Percentiles rank a stretch among this genome's conserved stretches.
phyloP scores from a whole-genome alignment of 2,888 invertebrate genomes.

The Deilephila elpenor region DNA sequence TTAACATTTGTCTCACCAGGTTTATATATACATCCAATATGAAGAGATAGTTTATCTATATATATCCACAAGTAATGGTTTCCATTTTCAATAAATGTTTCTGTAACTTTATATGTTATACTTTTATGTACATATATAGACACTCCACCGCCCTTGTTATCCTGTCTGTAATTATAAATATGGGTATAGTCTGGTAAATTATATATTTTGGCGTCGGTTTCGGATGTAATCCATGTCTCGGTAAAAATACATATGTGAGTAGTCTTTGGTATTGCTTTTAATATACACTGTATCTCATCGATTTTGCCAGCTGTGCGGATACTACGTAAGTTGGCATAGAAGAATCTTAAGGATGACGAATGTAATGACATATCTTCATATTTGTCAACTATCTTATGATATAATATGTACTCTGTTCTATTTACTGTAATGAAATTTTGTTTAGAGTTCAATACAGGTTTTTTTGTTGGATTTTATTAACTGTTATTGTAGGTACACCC shows the following conservation, averaged over 20 bases:
- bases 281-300: conserved; percentile 34
- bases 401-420: not conserved
- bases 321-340: conserved; percentile 45
- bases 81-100: conserved; percentile 35
- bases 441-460: conserved; percentile 27
- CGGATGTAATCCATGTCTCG: conserved; percentile 43
- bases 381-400: conserved; percentile 35
- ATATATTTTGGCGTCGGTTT: conserved; percentile 21
- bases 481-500: conserved; percentile 40
- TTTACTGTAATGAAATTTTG: conserved; percentile 12
- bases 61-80: conserved; percentile 47
- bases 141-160: conserved; percentile 44
- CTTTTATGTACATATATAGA: conserved; percentile 43
- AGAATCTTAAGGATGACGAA: conserved; percentile 37
- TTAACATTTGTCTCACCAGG: too few relatives aligned
- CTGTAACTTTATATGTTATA: conserved; percentile 39
- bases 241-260: conserved; percentile 36
- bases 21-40: too few relatives aligned
- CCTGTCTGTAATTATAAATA: conserved; percentile 41
- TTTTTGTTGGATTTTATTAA: conserved; percentile 34
- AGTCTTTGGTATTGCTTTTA: conserved; percentile 22
- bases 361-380: conserved; percentile 38
- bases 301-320: conserved; percentile 40
- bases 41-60: too few relatives aligned
- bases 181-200: conserved; percentile 14